Evolutionary conservation across 2,797 vertebrate genomes (phyloP).

Genomic region (Micromesistius poutassou): DNA sequence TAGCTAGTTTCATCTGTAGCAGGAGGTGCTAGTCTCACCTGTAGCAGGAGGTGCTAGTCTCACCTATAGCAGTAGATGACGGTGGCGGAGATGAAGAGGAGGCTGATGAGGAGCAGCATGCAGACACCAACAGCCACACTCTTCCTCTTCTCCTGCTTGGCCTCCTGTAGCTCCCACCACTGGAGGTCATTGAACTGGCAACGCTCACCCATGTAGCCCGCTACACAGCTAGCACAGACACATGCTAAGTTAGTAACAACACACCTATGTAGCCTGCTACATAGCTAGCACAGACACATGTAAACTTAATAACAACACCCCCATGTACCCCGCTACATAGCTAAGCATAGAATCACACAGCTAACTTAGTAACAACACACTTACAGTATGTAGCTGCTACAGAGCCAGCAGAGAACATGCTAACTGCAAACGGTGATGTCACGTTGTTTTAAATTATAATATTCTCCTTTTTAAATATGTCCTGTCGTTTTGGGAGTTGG

Average conservation of each 20-base stretch:
- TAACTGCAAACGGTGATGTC: not conserved
- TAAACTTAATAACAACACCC: constrained; percentile 49
- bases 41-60: constrained; percentile 22
- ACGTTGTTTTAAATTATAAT: too few species aligned
- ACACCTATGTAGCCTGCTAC: constrained; percentile 13
- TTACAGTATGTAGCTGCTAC: constrained; percentile 72
- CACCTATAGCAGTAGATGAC: constrained; percentile 80
- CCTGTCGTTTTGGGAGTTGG: too few species aligned
- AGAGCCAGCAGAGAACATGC: constrained; percentile 69
- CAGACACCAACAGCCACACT: constrained; percentile 67
- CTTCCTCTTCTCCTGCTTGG: constrained; percentile 69
- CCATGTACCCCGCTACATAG: constrained; percentile 80
- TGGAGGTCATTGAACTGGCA: constrained; percentile 89
- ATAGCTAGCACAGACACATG: constrained; percentile 70
- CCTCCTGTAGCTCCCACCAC: constrained; percentile 84
- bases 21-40: not conserved
- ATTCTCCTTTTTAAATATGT: too few species aligned
- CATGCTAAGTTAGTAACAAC: not conserved
- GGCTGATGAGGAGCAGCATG: constrained; percentile 62
- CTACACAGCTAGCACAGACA: constrained; percentile 71
- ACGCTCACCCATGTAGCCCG: constrained; percentile 84
- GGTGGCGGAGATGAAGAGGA: constrained; percentile 73
- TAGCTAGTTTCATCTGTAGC: not conserved
- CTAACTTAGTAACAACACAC: not conserved
- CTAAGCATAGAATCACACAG: constrained; percentile 62